These are phyloP conservation scores for Mirza zaza DNA, from an alignment of 2,113 vertebrate genomes.

Conservation along the genomic window DNA sequence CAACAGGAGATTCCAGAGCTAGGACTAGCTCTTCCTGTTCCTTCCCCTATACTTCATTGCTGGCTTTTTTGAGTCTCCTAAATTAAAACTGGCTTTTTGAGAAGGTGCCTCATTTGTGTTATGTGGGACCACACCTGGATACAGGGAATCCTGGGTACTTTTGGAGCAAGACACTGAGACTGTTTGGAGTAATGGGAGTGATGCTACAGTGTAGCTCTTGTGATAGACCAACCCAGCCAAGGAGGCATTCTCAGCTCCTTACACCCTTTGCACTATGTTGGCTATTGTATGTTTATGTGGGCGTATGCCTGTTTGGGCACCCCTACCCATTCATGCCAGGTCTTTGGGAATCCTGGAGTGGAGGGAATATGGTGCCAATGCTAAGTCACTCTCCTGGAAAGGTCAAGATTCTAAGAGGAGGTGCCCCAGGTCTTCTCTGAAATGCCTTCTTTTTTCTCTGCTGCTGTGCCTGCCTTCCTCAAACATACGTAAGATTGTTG, in stretches of 20 bases:
- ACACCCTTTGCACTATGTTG: background rate
- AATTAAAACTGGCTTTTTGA: constrained; percentile 36
- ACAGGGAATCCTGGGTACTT: background rate
- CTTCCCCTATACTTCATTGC: background rate
- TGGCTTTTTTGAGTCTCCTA: constrained; percentile 1
- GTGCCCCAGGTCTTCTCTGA: background rate
- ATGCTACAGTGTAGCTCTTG: background rate
- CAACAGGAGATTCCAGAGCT: constrained; percentile 17
- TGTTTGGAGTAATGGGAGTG: background rate
- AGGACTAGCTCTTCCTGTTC: background rate
- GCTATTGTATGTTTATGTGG: background rate
- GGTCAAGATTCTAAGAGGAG: background rate
- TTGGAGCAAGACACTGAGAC: background rate
- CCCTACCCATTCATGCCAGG: background rate
- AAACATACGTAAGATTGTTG: background rate
- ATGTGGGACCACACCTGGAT: background rate
- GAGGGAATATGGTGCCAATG: background rate
- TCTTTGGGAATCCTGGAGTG: constrained; percentile 27
- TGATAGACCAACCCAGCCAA: background rate
- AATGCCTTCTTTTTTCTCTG: constrained; percentile 35
- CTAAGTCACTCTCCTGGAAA: constrained; percentile 12
- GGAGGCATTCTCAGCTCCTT: background rate
- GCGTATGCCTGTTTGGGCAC: background rate
- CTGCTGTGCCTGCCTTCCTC: background rate
- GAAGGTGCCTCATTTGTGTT: constrained; percentile 25